These are phyloP conservation scores for Sarcophaga caerulescens DNA, from an alignment of 2,888 invertebrate species.

Conservation along the genomic window DNA sequence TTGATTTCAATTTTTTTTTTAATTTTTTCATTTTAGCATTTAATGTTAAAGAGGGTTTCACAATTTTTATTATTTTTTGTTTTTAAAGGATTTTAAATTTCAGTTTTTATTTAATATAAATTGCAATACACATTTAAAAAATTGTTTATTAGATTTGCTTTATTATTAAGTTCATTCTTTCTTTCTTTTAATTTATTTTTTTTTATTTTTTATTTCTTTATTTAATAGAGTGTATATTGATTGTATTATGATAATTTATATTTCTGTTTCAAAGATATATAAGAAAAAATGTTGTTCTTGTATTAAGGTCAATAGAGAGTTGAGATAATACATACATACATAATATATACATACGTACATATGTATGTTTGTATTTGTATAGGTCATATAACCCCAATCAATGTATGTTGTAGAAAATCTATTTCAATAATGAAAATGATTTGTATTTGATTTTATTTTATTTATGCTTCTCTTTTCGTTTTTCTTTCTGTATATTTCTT, in stretches of 20 bases:
- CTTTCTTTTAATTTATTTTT: slow-evolving; percentile 4
- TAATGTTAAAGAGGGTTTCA: slow-evolving; percentile 53
- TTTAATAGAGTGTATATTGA: slow-evolving; percentile 61
- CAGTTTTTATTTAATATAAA: slow-evolving; percentile 9
- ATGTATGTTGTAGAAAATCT: slow-evolving; percentile 4
- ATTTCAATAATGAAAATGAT: background rate
- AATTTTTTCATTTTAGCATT: slow-evolving; percentile 24
- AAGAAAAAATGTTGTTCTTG: slow-evolving; percentile 20
- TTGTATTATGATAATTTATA: slow-evolving; percentile 34
- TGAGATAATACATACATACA: background rate
- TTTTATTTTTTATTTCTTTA: slow-evolving; percentile 9
- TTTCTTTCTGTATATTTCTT: background rate
- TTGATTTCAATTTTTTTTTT: slow-evolving; percentile 25
- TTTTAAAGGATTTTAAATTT: background rate
- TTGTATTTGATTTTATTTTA: slow-evolving; percentile 23
- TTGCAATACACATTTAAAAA: slow-evolving; percentile 63
- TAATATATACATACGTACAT: too few relatives aligned
- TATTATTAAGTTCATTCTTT: slow-evolving; percentile 19
- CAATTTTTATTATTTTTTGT: slow-evolving; percentile 1
- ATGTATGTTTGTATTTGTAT: background rate
- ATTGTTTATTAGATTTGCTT: slow-evolving; percentile 35
- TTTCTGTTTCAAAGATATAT: slow-evolving; percentile 28
- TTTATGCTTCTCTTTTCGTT: background rate
- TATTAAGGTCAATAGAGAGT: slow-evolving; percentile 39
- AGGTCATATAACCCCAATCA: slow-evolving; percentile 20